These are phyloP conservation scores for Melanotaenia boesemani DNA, from an alignment of 2,797 vertebrate genomes.

Conservation along the genomic window DNA sequence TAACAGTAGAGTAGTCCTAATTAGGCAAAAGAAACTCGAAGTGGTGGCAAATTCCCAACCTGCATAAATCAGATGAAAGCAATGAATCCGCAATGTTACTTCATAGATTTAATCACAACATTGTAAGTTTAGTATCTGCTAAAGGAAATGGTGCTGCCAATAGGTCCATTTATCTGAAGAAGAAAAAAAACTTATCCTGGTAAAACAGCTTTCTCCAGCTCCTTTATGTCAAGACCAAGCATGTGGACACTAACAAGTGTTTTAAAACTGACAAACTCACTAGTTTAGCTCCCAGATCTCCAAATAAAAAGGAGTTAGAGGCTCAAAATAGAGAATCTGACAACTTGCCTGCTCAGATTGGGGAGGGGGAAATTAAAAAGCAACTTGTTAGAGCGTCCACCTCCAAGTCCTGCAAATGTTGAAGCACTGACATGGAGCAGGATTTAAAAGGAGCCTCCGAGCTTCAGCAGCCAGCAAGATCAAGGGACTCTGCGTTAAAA, in stretches of 20 bases:
- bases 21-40: constrained; percentile 29
- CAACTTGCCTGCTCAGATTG: constrained; percentile 20
- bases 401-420: constrained; percentile 25
- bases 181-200: not conserved
- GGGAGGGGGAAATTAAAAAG: not conserved
- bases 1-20: constrained; percentile 23
- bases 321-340: constrained; percentile 32
- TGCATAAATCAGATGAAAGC: constrained; percentile 22
- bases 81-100: constrained; percentile 1
- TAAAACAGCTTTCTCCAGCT: not conserved
- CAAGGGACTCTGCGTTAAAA: constrained; percentile 16
- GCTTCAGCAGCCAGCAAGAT: constrained; percentile 21
- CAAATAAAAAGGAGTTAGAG: constrained; percentile 16
- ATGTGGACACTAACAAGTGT: too few relatives aligned
- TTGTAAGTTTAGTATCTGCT: not conserved
- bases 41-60: constrained; percentile 27
- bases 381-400: constrained; percentile 17
- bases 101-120: not conserved
- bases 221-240: too few relatives aligned
- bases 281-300: not conserved
- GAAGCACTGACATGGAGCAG: constrained; percentile 11
- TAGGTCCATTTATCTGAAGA: not conserved
- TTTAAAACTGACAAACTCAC: too few relatives aligned
- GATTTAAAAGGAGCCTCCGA: constrained; percentile 22
- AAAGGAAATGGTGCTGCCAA: not conserved